Evolutionary conservation across 2,888 invertebrate species (phyloP), one percentile per base, ranked within the genome.

Genomic region (Unio pictorum): DNA sequence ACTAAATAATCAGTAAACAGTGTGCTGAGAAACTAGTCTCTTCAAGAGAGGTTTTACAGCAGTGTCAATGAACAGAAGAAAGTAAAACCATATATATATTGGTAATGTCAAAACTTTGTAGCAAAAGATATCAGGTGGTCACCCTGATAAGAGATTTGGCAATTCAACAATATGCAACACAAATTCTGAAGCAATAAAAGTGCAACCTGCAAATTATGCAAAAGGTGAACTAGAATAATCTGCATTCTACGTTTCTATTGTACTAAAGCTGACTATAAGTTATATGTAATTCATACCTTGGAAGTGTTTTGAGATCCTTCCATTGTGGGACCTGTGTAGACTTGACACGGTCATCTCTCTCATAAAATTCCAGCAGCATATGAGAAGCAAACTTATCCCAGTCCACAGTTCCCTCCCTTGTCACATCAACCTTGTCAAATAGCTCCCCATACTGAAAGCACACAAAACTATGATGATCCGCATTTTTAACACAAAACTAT

Each of bases 301-400:
- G 81, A 61, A 90, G 70, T 64, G 78, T 80, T 74, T 85, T 88
- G 23, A 90, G 76, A 65, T 89, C 89, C 68, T 87, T 89, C 90
- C 90, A 90, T 72, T 89, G 88, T 0, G 90, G 90, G 0, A 90
- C 87, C 72, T 89, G 89, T 7, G 89, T 89, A 3, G 89, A 89
- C 65, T 89, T 89, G 57, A 88, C 86, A 23, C 87, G 80, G 76
- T 90, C 90, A 71, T 90, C 90, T 73, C 85, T 85, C 76, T 90
- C 90, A 65, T 89, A 88, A 71, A 90, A 89, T 78, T 89, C 89
- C 20, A 89, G 81, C 69, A 90, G 72, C 87, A 90, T 88, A 70
- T 90, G 89, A 0, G 88, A 86, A 4, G 90, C 89, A 69, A 90
- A 85, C 73, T 89, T 88, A 77, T 90, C 90, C 90, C 90, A 90